These are phyloP conservation scores for Labeo calbasu DNA, from an alignment of 2,797 vertebrate genomes.

Conservation along the genomic window DNA sequence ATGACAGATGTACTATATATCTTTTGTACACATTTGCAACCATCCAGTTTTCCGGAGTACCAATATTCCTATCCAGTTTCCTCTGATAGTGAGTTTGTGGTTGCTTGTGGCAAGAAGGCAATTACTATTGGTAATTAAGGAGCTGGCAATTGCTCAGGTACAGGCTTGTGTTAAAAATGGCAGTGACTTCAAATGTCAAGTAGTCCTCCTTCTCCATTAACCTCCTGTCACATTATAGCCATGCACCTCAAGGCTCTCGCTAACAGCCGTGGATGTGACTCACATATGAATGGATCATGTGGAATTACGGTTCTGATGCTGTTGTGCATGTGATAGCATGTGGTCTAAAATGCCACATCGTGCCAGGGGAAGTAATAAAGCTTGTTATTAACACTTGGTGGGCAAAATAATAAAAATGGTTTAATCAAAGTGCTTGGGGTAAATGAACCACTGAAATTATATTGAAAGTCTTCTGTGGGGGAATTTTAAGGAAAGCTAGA, in stretches of 20 bases:
- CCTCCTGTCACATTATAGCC: slow-evolving; percentile 26
- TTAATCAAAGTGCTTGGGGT: slow-evolving; percentile 28
- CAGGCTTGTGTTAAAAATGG: not conserved
- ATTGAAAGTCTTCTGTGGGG: not conserved
- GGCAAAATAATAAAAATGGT: not conserved
- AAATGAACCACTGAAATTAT: slow-evolving; percentile 32
- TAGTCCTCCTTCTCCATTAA: slow-evolving; percentile 37
- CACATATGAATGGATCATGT: slow-evolving; percentile 10
- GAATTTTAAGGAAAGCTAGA: not conserved
- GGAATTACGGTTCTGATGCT: slow-evolving; percentile 20
- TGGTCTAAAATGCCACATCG: slow-evolving; percentile 35
- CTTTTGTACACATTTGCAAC: not conserved
- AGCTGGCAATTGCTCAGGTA: slow-evolving; percentile 14
- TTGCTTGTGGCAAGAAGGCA: not conserved
- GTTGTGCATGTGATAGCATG: slow-evolving; percentile 8
- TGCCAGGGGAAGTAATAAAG: slow-evolving; percentile 31
- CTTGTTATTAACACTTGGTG: slow-evolving; percentile 17
- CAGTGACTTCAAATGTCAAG: slow-evolving; percentile 37
- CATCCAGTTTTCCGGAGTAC: not conserved
- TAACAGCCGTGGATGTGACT: slow-evolving; percentile 21
- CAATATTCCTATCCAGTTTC: not conserved
- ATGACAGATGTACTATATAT: not conserved
- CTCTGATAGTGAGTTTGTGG: not conserved
- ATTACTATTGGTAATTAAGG: slow-evolving; percentile 19
- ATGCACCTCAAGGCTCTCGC: not conserved